A percentile compares a stretch with the other conserved stretches of the same genome.
These are phyloP conservation scores for Pantherophis alleghaniensis DNA, from an alignment of 2,797 vertebrate genomes.

Conservation along the genomic window DNA sequence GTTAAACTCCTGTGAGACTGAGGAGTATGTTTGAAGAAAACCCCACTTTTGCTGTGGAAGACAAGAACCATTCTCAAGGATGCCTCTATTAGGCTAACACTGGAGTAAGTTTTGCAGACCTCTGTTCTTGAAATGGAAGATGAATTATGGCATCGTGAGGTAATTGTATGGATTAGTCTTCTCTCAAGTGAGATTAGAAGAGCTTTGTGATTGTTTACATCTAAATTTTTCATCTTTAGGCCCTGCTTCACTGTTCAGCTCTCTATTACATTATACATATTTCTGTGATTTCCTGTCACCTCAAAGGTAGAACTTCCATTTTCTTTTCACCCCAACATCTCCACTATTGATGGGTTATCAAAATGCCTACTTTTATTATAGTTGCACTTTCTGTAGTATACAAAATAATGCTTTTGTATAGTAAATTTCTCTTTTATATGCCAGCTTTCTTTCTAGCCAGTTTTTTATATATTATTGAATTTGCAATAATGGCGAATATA, in stretches of 20 bases:
- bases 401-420: background rate
- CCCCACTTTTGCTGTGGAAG: background rate
- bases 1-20: background rate
- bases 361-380: background rate
- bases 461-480: background rate
- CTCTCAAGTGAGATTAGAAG: background rate
- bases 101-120: background rate
- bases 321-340: background rate
- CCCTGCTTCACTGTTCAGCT: background rate
- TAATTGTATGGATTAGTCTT: background rate
- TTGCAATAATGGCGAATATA: too few species aligned
- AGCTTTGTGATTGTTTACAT: background rate
- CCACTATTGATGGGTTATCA: background rate
- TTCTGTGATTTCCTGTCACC: background rate
- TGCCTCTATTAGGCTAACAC: background rate
- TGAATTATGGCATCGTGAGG: background rate
- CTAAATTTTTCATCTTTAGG: background rate
- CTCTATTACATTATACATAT: background rate
- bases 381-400: background rate
- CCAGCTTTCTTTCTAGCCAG: background rate
- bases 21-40: background rate
- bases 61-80: background rate
- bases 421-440: background rate
- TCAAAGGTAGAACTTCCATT: background rate
- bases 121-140: background rate